Conservation (phyloP, 2,797 vertebrate species). For the Eleutherodactylus coqui region DNA sequence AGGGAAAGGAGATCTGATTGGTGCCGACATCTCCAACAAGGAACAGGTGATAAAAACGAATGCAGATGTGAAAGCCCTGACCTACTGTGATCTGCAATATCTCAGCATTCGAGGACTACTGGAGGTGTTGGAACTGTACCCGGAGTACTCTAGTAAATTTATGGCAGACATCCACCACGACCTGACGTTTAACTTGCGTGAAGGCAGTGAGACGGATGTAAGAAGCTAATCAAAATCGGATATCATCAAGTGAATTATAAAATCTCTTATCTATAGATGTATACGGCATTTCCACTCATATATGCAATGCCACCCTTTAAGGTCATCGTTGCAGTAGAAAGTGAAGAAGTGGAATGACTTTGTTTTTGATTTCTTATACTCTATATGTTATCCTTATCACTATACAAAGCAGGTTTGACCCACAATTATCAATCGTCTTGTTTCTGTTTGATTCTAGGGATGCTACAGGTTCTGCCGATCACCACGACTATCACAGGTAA, state of each 20-base stretch:
- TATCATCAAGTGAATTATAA: not conserved
- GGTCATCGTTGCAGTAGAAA: not conserved
- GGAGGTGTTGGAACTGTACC: slow-evolving; percentile 91
- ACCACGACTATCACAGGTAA: slow-evolving; percentile 81
- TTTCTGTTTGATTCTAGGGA: slow-evolving; percentile 73
- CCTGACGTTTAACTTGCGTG: slow-evolving; percentile 94
- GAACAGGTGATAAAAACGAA: slow-evolving; percentile 92
- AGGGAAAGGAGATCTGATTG: slow-evolving; percentile 97
- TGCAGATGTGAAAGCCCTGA: slow-evolving; percentile 92
- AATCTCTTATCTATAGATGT: not conserved
- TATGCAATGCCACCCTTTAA: not conserved
- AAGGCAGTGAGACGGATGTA: slow-evolving; percentile 91
- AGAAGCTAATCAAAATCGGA: slow-evolving; percentile 51
- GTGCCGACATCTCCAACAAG: slow-evolving; percentile 84
- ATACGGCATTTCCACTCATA: not conserved
- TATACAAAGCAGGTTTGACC: not conserved
- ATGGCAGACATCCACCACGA: slow-evolving; percentile 88
- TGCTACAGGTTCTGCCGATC: slow-evolving; percentile 79
- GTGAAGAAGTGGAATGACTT: not conserved
- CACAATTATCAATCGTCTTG: not conserved
- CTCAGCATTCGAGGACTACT: slow-evolving; percentile 86
- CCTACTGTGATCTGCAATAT: slow-evolving; percentile 95
- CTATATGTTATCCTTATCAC: not conserved
- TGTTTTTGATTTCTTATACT: not conserved
- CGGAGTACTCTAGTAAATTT: slow-evolving; percentile 89